A percentile compares a stretch with the other conserved stretches of the same genome.
These are phyloP conservation scores for Peucedramus taeniatus DNA, from an alignment of 2,113 vertebrate genomes.

Conservation along the genomic window DNA sequence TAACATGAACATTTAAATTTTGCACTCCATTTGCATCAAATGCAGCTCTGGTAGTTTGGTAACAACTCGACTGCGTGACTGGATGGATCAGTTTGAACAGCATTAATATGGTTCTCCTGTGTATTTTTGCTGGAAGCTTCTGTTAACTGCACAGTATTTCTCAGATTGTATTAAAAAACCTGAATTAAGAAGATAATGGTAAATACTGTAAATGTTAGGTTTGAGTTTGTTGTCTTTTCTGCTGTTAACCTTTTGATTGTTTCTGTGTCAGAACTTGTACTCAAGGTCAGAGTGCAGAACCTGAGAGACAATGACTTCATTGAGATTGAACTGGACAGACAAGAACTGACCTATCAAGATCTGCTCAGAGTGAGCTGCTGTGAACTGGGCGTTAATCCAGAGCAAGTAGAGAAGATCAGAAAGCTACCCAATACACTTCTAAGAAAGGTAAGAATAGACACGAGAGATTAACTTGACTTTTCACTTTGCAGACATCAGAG, in stretches of 20 bases:
- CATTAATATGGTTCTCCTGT: background rate
- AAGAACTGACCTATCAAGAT: constrained; percentile 84
- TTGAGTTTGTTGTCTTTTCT: background rate
- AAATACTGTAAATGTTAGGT: background rate
- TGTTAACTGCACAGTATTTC: background rate
- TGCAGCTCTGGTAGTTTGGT: background rate
- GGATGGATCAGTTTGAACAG: background rate
- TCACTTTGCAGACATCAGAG: background rate
- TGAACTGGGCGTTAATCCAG: constrained; percentile 78
- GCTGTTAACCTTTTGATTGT: background rate
- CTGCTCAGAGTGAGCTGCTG: constrained; percentile 84
- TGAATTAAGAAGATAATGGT: background rate
- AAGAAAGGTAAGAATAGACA: constrained; percentile 77
- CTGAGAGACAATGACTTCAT: constrained; percentile 87
- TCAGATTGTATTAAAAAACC: background rate
- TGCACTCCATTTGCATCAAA: background rate
- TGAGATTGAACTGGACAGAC: constrained; percentile 87
- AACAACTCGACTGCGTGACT: background rate
- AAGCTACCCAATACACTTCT: constrained; percentile 89
- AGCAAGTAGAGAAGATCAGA: constrained; percentile 87
- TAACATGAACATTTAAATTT: background rate
- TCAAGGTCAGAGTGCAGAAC: constrained; percentile 89
- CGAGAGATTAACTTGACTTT: background rate
- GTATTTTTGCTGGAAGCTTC: background rate
- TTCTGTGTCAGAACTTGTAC: constrained; percentile 79